Base-by-base conservation (phyloP, 2,888 invertebrate species). In the Muschampia plurimacula region DNA sequence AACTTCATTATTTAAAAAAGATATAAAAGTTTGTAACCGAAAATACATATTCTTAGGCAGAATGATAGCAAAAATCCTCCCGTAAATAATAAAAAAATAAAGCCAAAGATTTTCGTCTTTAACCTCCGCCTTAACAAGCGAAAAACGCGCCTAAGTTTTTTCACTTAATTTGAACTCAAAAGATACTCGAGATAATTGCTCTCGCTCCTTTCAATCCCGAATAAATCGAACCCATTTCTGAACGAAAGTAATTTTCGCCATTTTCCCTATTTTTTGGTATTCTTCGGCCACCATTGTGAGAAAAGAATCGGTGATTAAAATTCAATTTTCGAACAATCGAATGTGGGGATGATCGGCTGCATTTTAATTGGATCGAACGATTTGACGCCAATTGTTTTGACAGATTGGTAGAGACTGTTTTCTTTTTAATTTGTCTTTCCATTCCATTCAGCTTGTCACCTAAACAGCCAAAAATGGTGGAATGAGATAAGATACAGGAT, bases 81-180 rank as follows among this genome's bases (percentile, higher is more conserved):
- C 62, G 49, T 62, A 9, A 57, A 59, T 44, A 59, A 62, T 46
- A 55, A 55, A 70, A 72, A 67, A 59, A 41, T 41, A 32, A 63
- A 67, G 67, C 41, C 63, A 46, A 72, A 72, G 72, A 72, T 63
- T 60, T 72, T 46, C 70, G 44, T 55, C 69, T 74, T 74, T 75
- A 79, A 80, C 79, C 79, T 80, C 78, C 72, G 75, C 76, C 75
- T 78, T 77, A 76, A 77, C 79, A 75, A 75, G 66, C 77, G 74
- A 77, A 82, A 86, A 83, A 84, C 81, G 77, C 69, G 77, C 78
- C 79, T 72, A 83, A 86, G 78, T 93, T 93, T 92, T 92, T 93
- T 91, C 93, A 89, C 93, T 93, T 92, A 93, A 94, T 94, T 94
- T 93, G 87, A 93, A 92, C 92, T 93, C 92, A 93, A 93, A 93